A percentile compares a stretch with the other conserved stretches of the same genome.
Conservation (phyloP, 1,140 invertebrate genomes). For the Calycopis cecrops region DNA sequence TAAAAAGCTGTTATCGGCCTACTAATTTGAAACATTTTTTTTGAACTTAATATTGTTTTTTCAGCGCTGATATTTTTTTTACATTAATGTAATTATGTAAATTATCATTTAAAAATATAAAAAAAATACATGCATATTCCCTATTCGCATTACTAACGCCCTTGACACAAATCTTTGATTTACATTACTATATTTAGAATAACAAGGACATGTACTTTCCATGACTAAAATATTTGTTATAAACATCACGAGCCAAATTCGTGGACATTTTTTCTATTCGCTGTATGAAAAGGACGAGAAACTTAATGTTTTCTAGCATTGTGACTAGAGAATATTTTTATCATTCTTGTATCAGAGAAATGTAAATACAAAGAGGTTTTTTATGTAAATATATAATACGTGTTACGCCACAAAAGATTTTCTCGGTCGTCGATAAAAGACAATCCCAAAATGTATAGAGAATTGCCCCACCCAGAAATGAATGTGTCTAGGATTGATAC, state of each 20-base stretch:
- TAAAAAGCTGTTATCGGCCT: too few species aligned
- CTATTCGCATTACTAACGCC: not conserved
- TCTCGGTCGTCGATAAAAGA: not conserved
- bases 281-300: not conserved
- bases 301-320: not conserved
- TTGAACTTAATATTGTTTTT: too few species aligned
- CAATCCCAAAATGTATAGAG: too few species aligned
- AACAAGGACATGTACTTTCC: not conserved
- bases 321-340: not conserved
- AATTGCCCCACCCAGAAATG: too few species aligned
- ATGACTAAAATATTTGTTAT: not conserved
- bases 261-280: too few species aligned
- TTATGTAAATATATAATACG: constrained; percentile 5
- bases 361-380: constrained; percentile 5
- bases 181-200: constrained; percentile 8
- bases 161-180: constrained; percentile 8
- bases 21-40: too few species aligned
- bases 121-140: not conserved
- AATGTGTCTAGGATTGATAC: too few species aligned
- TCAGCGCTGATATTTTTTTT: too few species aligned
- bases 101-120: too few species aligned
- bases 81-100: too few species aligned
- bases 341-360: constrained; percentile 4
- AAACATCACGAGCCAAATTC: not conserved
- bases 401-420: not conserved